phyloP scores from a whole-genome alignment of 2,888 invertebrate genomes.

The Drosophila macrospina region DNA sequence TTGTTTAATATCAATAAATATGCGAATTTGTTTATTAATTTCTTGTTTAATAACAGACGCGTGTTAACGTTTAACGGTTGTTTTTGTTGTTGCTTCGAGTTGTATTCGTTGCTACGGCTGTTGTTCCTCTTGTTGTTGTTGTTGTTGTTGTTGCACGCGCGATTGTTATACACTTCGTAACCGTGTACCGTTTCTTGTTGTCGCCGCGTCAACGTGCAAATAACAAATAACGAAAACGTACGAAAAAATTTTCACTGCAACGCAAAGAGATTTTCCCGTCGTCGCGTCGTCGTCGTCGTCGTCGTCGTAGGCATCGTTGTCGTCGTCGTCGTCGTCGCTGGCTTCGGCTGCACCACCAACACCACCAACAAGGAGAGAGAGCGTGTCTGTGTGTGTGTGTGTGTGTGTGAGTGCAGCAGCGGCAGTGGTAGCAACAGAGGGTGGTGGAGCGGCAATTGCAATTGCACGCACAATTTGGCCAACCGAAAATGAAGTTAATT shows the following conservation, averaged over 20 bases:
- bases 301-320: conserved; percentile 45
- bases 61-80: conserved; percentile 57
- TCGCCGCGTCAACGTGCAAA: conserved; percentile 84
- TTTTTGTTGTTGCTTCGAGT: conserved; percentile 33
- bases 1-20: conserved; percentile 54
- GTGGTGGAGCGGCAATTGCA: conserved; percentile 36
- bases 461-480: conserved; percentile 71
- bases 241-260: conserved; percentile 81
- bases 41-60: conserved; percentile 43
- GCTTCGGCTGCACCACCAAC: conserved; percentile 73
- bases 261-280: conserved; percentile 78
- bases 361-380: conserved; percentile 26
- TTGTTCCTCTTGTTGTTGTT: conserved; percentile 24
- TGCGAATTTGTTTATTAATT: conserved; percentile 32
- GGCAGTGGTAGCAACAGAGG: conserved; percentile 21
- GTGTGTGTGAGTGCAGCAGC: conserved; percentile 20
- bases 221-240: conserved; percentile 83
- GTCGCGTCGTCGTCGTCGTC: conserved; percentile 65
- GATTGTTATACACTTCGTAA: conserved; percentile 51
- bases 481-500: conserved; percentile 47
- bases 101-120: conserved; percentile 20
- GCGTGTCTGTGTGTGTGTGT: conserved; percentile 16
- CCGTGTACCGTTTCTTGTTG: conserved; percentile 74
- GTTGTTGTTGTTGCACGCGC: conserved; percentile 59
- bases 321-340: conserved; percentile 29